phyloP scores from a whole-genome alignment of 1,140 invertebrate genomes.

The Apis laboriosa region DNA sequence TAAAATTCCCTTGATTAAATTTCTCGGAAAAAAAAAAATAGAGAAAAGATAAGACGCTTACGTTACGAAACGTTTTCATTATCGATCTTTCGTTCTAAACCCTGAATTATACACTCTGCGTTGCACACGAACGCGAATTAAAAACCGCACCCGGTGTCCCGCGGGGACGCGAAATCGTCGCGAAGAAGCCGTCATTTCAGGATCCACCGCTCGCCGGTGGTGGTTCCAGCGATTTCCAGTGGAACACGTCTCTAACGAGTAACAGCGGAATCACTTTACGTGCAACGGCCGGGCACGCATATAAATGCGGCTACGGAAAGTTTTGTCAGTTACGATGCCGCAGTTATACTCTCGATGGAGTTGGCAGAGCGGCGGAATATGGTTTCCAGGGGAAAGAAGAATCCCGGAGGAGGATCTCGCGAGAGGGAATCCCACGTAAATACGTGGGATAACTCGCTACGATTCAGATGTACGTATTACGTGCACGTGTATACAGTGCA shows the following conservation, averaged over 20 bases:
- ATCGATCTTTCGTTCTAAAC: no score
- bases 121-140: not conserved
- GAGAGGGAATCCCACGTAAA: slow-evolving; percentile 36
- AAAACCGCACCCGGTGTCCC: no score
- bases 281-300: not conserved
- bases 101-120: no score
- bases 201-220: not conserved
- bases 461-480: not conserved
- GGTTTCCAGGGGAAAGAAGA: not conserved
- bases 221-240: not conserved
- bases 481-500: not conserved
- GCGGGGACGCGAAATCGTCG: no score
- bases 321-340: slow-evolving; percentile 29
- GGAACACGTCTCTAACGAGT: slow-evolving; percentile 22
- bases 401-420: slow-evolving; percentile 19
- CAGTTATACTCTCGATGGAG: not conserved
- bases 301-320: slow-evolving; percentile 13
- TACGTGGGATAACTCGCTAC: slow-evolving; percentile 27
- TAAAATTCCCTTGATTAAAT: no score
- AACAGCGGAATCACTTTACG: slow-evolving; percentile 10
- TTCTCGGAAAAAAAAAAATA: no score
- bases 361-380: not conserved
- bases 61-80: no score
- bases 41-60: no score
- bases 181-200: not conserved